Conservation (phyloP, 2,888 invertebrate genomes). For the Entomobrya proxima region DNA sequence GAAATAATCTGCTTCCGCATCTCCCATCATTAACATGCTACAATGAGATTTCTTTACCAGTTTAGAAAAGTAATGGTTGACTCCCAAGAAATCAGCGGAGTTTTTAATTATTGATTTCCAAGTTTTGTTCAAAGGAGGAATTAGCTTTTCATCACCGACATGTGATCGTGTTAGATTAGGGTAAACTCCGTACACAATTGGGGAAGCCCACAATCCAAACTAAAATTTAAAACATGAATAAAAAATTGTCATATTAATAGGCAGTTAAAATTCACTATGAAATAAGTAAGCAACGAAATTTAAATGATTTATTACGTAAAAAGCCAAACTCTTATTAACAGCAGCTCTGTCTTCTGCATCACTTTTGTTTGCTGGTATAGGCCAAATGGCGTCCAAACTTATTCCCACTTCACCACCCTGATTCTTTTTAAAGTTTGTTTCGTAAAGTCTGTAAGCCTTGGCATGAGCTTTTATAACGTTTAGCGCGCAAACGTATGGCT, state of each 20-base stretch:
- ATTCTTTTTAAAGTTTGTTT: constrained; percentile 46
- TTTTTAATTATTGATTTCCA: constrained; percentile 72
- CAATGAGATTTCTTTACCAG: constrained; percentile 44
- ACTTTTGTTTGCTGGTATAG: constrained; percentile 44
- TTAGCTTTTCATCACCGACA: constrained; percentile 67
- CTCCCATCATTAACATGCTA: constrained; percentile 65
- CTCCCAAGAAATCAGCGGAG: constrained; percentile 71
- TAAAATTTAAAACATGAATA: constrained; percentile 24
- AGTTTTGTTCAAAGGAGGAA: constrained; percentile 66
- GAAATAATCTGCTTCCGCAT: constrained; percentile 51
- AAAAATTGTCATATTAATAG: not conserved
- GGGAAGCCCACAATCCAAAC: constrained; percentile 72
- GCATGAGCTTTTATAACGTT: constrained; percentile 57
- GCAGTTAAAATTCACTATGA: too few species aligned
- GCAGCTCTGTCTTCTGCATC: constrained; percentile 59
- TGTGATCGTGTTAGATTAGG: constrained; percentile 70
- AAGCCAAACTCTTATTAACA: constrained; percentile 55
- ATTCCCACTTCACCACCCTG: constrained; percentile 59
- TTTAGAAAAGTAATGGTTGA: constrained; percentile 72
- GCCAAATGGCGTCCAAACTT: constrained; percentile 58
- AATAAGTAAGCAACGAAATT: too few species aligned
- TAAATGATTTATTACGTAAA: constrained; percentile 48
- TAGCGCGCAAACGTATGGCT: constrained; percentile 62
- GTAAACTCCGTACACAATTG: constrained; percentile 71
- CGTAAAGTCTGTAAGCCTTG: constrained; percentile 58